phyloP scores from a whole-genome alignment of 1,140 invertebrate species.

The Magallana gigas region DNA sequence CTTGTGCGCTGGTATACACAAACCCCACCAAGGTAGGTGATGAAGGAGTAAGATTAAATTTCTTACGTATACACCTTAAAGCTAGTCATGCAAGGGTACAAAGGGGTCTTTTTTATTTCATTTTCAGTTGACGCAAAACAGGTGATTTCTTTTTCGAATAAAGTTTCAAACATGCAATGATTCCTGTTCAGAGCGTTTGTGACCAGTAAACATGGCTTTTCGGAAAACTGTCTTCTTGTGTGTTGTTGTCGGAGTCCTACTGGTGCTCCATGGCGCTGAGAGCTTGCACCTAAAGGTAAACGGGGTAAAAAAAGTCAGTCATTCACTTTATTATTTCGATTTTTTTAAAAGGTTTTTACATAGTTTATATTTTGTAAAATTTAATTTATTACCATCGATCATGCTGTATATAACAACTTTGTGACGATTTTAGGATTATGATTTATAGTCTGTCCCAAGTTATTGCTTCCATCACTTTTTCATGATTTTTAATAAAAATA shows the following conservation, averaged over 20 bases:
- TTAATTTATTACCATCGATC: too few species aligned
- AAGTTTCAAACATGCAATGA: neutral
- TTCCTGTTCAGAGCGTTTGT: neutral
- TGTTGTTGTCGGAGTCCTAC: neutral
- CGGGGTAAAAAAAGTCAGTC: too few species aligned
- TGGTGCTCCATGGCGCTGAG: neutral
- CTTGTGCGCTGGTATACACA: too few species aligned
- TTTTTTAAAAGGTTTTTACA: too few species aligned
- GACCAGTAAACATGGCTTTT: neutral
- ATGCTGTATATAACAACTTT: too few species aligned
- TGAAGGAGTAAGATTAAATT: constrained; percentile 11
- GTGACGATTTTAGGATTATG: too few species aligned
- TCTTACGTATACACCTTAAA: neutral
- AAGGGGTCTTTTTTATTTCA: neutral
- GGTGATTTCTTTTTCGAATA: neutral
- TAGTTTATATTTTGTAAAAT: too few species aligned
- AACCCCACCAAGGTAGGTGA: neutral
- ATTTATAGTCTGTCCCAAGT: too few species aligned
- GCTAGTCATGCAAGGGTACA: constrained; percentile 7
- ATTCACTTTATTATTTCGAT: too few species aligned
- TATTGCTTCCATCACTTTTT: too few species aligned
- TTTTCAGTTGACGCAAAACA: neutral
- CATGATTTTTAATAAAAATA: too few species aligned
- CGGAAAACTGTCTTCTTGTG: neutral
- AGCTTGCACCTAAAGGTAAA: neutral